phyloP scores from a whole-genome alignment of 2,888 invertebrate species.

The Eretmocerus hayati region DNA sequence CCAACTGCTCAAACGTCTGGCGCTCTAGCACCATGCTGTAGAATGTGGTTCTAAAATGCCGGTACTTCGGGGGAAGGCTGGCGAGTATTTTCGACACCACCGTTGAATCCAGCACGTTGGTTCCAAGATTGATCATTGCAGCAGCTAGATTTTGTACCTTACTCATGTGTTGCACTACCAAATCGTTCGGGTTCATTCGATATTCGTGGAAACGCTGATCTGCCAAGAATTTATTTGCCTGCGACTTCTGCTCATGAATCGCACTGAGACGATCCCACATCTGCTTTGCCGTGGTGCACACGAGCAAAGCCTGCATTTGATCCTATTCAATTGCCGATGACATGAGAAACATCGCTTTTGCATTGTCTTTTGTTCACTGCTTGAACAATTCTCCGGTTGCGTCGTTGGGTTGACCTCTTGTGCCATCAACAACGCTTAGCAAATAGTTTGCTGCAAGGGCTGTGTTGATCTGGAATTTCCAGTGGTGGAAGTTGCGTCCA shows the following conservation, averaged over 20 bases:
- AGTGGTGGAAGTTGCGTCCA: slow-evolving; percentile 13
- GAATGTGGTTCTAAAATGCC: slow-evolving; percentile 19
- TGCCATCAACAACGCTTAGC: neutral
- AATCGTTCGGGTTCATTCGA: slow-evolving; percentile 21
- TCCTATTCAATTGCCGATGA: slow-evolving; percentile 22
- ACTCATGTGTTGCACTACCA: slow-evolving; percentile 25
- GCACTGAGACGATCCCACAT: slow-evolving; percentile 25
- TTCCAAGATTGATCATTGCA: slow-evolving; percentile 24
- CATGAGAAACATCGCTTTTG: slow-evolving; percentile 26
- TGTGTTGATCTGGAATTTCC: slow-evolving; percentile 20
- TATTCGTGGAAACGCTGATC: slow-evolving; percentile 24
- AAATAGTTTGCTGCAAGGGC: slow-evolving; percentile 8
- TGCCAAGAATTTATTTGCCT: slow-evolving; percentile 25
- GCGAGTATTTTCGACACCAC: slow-evolving; percentile 27
- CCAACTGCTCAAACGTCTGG: slow-evolving; percentile 22
- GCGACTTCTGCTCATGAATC: slow-evolving; percentile 28
- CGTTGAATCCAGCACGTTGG: slow-evolving; percentile 16
- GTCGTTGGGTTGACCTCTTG: neutral
- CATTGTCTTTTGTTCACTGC: slow-evolving; percentile 24
- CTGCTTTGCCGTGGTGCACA: slow-evolving; percentile 23
- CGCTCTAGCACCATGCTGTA: slow-evolving; percentile 10
- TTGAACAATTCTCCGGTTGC: neutral
- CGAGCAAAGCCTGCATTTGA: slow-evolving; percentile 24
- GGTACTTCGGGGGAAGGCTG: slow-evolving; percentile 19
- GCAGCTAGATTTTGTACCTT: slow-evolving; percentile 24